Evolutionary conservation across 2,888 invertebrate species (phyloP), one percentile per base, ranked within the genome.

Genomic region (Leistus spinibarbis): DNA sequence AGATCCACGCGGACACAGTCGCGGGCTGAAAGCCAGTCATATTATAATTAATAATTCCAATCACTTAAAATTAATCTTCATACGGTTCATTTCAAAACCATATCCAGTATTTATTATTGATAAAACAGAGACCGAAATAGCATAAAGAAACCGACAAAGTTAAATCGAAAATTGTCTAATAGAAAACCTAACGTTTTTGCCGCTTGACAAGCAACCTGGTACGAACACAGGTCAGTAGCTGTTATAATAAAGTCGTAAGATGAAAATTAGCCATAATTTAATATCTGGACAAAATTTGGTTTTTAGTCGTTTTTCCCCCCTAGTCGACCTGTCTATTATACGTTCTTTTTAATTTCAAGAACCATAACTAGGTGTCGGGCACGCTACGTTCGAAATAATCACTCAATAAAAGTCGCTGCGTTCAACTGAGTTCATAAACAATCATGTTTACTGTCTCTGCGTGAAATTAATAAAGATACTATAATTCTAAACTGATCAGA

Each of bases 311-410:
- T 78, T 78, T 78, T 79, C 79, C 67, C 54, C 67, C 67, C 64
- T 5, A 10, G 65, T 24, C 24, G 57, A 67, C 65, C 23, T 19
- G 20, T 4, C 13, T 78, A n/a, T n/a, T n/a, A 77, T 77, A 77
- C 70, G 74, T 70, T 75, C 77, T 78, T 78, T 77, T 79, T 79
- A 78, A 80, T 79, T 80, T 80, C 79, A 77, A 27, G 73, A 71
- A 77, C 75, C 78, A 78, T 80, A 80, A 81, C 80, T 81, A 81
- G 81, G 81, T 81, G 81, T 81, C 80, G 78, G 79, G 78, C 79
- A 80, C 79, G 80, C 80, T 77, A 79, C 76, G 78, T 78, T 80
- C 78, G 79, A 81, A 81, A 81, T 81, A 81, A 81, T 80, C 79
- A 79, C 80, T 79, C 80, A 79, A 81, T 81, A 81, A 81, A 80